phyloP scores from a whole-genome alignment of 2,797 vertebrate species.

The Toxotes lorentzi region DNA sequence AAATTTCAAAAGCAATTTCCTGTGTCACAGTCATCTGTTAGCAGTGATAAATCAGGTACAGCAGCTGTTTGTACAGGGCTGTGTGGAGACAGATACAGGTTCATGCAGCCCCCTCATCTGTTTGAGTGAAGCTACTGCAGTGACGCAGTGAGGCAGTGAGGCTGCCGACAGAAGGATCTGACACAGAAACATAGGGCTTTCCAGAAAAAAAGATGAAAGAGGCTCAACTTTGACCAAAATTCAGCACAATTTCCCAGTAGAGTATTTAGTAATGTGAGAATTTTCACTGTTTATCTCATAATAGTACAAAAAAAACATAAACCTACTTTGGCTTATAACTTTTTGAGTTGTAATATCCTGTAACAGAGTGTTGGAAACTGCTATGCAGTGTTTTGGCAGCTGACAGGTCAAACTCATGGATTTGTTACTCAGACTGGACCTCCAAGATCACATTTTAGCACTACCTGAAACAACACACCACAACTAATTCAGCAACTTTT shows the following conservation, averaged over 20 bases:
- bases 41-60: slow-evolving; percentile 19
- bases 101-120: not conserved
- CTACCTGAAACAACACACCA: not conserved
- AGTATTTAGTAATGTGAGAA: no score
- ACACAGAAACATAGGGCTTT: not conserved
- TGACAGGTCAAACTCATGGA: not conserved
- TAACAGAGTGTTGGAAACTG: not conserved
- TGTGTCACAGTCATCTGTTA: slow-evolving; percentile 1
- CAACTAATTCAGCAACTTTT: not conserved
- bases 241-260: not conserved
- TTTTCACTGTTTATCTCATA: not conserved
- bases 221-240: no score
- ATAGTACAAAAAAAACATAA: not conserved
- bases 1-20: slow-evolving; percentile 30
- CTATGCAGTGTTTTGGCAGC: not conserved
- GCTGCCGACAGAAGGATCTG: no score
- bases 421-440: not conserved
- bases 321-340: not conserved
- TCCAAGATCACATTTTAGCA: not conserved
- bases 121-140: slow-evolving; percentile 7
- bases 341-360: slow-evolving; percentile 6
- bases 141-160: no score
- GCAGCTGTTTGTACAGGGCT: slow-evolving; percentile 2
- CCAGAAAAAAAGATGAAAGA: not conserved
- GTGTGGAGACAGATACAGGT: not conserved